These are phyloP conservation scores for Drosophila sordidula DNA, from an alignment of 2,888 invertebrate species.

Conservation along the genomic window DNA sequence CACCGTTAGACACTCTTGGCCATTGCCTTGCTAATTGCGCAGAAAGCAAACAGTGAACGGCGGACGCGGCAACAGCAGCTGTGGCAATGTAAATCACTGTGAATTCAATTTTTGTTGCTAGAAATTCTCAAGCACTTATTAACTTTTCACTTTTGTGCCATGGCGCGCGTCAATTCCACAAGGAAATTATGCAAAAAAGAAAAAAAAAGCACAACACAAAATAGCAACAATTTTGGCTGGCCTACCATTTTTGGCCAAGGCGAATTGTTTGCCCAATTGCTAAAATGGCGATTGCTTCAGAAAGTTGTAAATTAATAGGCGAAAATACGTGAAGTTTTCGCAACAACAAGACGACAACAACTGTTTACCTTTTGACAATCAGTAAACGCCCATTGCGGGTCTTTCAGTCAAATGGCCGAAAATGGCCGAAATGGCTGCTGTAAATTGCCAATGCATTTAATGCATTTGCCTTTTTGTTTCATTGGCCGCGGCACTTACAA, in stretches of 20 bases:
- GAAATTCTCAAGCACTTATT: conserved; percentile 71
- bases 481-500: conserved; percentile 69
- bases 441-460: conserved; percentile 78
- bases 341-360: conserved; percentile 17
- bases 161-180: conserved; percentile 52
- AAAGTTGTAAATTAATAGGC: conserved; percentile 79
- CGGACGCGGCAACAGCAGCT: conserved; percentile 16
- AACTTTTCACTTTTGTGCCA: conserved; percentile 68
- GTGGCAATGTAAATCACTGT: conserved; percentile 38
- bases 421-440: conserved; percentile 74
- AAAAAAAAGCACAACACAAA: neutral
- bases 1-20: conserved; percentile 65
- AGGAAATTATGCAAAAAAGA: conserved; percentile 67
- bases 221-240: conserved; percentile 50
- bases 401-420: conserved; percentile 76
- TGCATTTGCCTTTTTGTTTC: conserved; percentile 38
- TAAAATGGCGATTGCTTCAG: conserved; percentile 59
- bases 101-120: conserved; percentile 34
- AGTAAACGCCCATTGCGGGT: conserved; percentile 73
- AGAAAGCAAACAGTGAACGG: conserved; percentile 60
- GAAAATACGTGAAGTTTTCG: conserved; percentile 68
- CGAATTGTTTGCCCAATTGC: conserved; percentile 55
- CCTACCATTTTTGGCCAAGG: conserved; percentile 62
- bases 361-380: conserved; percentile 46
- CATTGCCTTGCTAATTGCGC: conserved; percentile 70